Percentiles rank a stretch among this genome's conserved stretches.
phyloP scores from a whole-genome alignment of 2,113 vertebrate species.

The Copsychus sechellarum region DNA sequence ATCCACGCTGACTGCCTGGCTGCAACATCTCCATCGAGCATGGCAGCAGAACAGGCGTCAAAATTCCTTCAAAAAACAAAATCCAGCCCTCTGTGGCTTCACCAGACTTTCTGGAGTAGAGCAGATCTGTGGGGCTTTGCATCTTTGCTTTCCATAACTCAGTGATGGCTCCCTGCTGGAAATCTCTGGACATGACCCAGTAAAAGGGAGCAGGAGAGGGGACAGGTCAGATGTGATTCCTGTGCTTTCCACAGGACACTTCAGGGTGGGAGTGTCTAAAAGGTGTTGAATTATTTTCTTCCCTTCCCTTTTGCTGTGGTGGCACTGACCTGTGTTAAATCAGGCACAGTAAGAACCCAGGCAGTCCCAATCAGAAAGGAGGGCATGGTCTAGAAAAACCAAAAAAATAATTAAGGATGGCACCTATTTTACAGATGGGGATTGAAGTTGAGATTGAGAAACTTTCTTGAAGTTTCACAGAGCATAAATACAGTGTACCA shows the following conservation, averaged over 20 bases:
- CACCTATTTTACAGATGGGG: background rate
- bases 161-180: background rate
- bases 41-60: constrained; percentile 44
- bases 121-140: background rate
- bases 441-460: background rate
- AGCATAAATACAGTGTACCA: background rate
- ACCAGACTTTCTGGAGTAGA: background rate
- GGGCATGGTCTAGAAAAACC: background rate
- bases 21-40: background rate
- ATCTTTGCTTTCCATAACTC: constrained; percentile 5
- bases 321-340: background rate
- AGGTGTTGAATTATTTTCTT: background rate
- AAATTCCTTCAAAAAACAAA: background rate
- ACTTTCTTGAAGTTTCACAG: background rate
- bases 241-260: background rate
- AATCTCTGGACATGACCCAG: background rate
- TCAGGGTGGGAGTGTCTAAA: background rate
- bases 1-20: background rate
- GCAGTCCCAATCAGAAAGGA: background rate
- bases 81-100: background rate
- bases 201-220: background rate
- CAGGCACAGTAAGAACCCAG: background rate
- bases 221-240: background rate
- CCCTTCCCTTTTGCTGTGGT: background rate
- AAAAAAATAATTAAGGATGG: background rate